phyloP scores from a whole-genome alignment of 2,113 vertebrate species.

The Calidris pygmaea region DNA sequence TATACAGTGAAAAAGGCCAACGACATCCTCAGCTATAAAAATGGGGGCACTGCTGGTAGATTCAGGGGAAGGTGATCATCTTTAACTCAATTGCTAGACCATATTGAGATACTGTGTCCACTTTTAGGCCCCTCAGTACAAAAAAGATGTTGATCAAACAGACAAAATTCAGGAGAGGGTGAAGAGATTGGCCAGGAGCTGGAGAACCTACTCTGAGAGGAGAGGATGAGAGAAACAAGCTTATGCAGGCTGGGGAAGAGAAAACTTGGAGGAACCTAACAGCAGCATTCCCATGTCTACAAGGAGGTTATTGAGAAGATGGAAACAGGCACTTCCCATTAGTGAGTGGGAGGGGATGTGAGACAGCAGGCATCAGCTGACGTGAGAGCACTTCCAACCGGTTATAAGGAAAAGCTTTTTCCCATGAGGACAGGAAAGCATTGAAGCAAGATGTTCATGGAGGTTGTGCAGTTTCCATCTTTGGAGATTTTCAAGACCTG shows the following conservation, averaged over 20 bases:
- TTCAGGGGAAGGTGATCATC: not conserved
- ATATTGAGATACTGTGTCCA: fast-evolving
- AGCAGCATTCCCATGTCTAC: not conserved
- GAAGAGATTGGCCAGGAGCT: not conserved
- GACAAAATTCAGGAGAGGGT: not conserved
- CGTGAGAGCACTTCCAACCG: not conserved
- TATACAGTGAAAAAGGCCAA: not conserved
- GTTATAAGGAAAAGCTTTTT: not conserved
- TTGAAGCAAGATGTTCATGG: not conserved
- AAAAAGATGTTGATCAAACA: not conserved
- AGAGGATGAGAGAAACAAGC: not conserved
- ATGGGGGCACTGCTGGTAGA: fast-evolving
- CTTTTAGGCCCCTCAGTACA: not conserved
- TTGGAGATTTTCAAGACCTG: not conserved
- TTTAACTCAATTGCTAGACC: not conserved
- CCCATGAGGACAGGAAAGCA: not conserved
- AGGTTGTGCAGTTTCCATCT: not conserved
- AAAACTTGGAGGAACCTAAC: not conserved
- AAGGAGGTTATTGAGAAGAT: not conserved
- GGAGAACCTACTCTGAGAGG: not conserved
- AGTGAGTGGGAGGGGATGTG: not conserved
- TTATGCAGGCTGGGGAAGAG: not conserved
- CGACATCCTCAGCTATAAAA: not conserved
- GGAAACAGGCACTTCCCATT: not conserved
- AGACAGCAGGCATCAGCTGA: not conserved